Evolutionary conservation across 2,113 vertebrate species (phyloP).

Genomic region (Ia io): DNA sequence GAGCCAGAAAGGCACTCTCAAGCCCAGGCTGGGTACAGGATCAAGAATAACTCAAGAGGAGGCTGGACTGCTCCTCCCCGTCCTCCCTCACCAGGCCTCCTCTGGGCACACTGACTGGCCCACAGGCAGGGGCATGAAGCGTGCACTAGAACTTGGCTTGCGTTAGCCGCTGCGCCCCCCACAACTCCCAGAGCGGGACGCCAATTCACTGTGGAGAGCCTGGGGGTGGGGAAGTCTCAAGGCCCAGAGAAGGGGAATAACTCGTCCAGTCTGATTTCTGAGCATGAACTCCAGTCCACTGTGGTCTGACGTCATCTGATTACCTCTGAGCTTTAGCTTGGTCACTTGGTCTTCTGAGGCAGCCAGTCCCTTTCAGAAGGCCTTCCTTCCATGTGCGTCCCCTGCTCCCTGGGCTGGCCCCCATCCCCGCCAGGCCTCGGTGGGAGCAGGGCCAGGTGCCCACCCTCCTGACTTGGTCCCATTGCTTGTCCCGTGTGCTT

Average conservation of each 20-base stretch:
- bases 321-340: neutral
- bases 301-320: neutral
- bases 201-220: neutral
- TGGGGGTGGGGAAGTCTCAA: neutral
- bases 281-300: neutral
- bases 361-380: no score
- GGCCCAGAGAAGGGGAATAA: neutral
- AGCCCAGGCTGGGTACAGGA: no score
- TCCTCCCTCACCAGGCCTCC: neutral
- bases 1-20: neutral
- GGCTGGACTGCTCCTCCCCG: neutral
- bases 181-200: no score
- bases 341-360: neutral
- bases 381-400: neutral
- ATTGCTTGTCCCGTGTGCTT: neutral
- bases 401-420: neutral
- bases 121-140: no score
- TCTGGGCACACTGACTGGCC: neutral
- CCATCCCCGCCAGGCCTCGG: neutral
- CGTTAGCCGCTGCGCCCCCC: neutral
- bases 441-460: accelerated
- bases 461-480: neutral
- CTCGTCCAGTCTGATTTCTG: neutral
- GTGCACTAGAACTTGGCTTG: neutral
- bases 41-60: neutral